Base-by-base conservation (phyloP, 2,888 invertebrate genomes). In the Pseudanteris insignis region DNA sequence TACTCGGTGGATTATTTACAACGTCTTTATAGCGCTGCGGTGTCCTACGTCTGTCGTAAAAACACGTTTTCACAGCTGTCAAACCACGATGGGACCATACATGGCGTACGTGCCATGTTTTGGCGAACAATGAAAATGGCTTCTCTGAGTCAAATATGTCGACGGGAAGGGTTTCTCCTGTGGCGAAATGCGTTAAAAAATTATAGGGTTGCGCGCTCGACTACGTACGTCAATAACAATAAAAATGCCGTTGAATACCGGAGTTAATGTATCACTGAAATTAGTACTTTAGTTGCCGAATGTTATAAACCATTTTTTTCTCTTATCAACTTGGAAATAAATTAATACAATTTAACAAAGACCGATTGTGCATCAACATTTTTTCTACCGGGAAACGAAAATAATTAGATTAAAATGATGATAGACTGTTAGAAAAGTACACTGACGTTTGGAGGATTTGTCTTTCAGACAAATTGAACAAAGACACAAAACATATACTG, bases 11-110 rank as follows among this genome's bases (percentile, higher is more conserved):
- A 57, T 60, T 64, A 64, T 60, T 64, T 64, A 64, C 60, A 64
- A 57, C 60, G 32, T 51, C 36, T 58, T 58, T 64, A 64, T 53
- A 57, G 61, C 38, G n/a, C 30, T 25, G 30, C 41, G 43, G 21
- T 51, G 57, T 48, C 48, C 47, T 30, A 57, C 25, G 53, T 48
- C 14, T 21, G 44, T 47, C 51, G 51, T 64, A 64, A 64, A 64
- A 61, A 59, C 61, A 50, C 51, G 54, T 64, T 61, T 63, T 61
- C 61, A 61, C 61, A 64, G 58, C 61, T 61, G 64, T 64, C 58
- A 61, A 55, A 58, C 61, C 51, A 41, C 53, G 58, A 36, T 54
- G 59, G 63, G 55, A 51, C 63, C 63, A 59, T 63, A 63, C 63
- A 63, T 55, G 59, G 59, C 30, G 26, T 58, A 58, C 54, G 54